Percentiles rank a stretch among this genome's conserved stretches.
These are phyloP conservation scores for Vesta saturnalis DNA, from an alignment of 2,888 invertebrate species.

Conservation along the genomic window DNA sequence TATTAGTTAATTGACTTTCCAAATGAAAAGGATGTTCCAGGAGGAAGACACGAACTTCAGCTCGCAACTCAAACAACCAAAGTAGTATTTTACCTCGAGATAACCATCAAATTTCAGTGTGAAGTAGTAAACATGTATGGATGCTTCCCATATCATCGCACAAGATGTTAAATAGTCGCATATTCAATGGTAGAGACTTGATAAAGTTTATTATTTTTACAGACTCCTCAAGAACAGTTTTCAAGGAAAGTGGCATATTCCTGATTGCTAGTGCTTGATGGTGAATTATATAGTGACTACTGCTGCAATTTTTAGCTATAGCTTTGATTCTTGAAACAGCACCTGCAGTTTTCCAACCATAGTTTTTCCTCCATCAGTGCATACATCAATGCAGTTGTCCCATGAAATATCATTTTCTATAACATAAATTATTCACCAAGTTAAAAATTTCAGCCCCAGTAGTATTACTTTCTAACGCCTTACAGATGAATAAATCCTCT, in stretches of 20 bases:
- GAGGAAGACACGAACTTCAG: background rate
- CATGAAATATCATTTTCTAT: background rate
- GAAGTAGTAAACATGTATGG: conserved; percentile 28
- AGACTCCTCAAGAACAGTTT: conserved; percentile 4
- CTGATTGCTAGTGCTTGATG: conserved; percentile 4
- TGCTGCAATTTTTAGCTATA: background rate
- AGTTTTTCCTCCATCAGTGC: conserved; percentile 12
- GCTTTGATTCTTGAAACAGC: conserved; percentile 9
- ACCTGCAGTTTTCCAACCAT: conserved; percentile 10
- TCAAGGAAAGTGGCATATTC: background rate
- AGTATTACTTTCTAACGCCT: background rate
- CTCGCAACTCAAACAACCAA: conserved; percentile 1
- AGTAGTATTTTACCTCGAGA: background rate
- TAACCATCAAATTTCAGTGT: conserved; percentile 17
- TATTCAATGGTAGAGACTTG: conserved; percentile 37
- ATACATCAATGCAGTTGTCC: background rate
- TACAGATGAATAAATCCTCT: background rate
- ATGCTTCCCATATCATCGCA: conserved; percentile 39
- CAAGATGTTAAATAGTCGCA: conserved; percentile 38
- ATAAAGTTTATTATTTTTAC: conserved; percentile 27
- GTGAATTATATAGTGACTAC: background rate
- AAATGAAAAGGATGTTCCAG: background rate
- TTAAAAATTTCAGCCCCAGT: background rate
- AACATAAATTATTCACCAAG: background rate
- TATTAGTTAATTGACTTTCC: background rate